These are phyloP conservation scores for Rosalia funebris DNA, from an alignment of 2,888 invertebrate genomes.

Conservation along the genomic window DNA sequence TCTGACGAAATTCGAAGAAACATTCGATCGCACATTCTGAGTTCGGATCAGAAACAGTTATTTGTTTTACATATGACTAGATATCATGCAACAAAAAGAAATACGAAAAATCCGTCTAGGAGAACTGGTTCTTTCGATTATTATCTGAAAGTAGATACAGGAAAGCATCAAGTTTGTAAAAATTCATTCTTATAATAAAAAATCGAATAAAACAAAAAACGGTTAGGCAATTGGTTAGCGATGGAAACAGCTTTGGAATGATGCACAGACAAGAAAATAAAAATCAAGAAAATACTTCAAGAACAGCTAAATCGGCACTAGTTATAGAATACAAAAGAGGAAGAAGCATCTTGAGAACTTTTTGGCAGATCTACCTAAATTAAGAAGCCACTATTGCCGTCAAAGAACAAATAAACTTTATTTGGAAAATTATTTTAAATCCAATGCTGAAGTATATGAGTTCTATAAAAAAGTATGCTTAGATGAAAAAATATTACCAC, in stretches of 20 bases:
- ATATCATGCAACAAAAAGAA: background rate
- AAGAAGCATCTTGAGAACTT: background rate
- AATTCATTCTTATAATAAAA: background rate
- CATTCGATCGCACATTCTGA: slow-evolving; percentile 13
- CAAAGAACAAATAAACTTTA: background rate
- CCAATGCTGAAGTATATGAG: background rate
- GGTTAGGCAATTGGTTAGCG: background rate
- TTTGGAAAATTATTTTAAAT: background rate
- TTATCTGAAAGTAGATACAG: background rate
- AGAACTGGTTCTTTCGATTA: slow-evolving; percentile 9
- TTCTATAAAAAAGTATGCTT: background rate
- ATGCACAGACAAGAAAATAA: background rate
- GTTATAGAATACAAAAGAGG: background rate
- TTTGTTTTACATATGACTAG: slow-evolving; percentile 3
- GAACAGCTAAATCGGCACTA: no score
- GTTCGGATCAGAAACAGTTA: background rate
- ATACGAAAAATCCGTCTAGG: slow-evolving; percentile 4
- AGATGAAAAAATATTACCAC: background rate
- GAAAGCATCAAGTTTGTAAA: slow-evolving; percentile 3
- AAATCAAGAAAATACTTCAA: background rate
- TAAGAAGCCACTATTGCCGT: background rate
- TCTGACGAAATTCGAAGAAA: slow-evolving; percentile 15
- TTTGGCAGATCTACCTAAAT: background rate
- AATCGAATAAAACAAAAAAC: background rate
- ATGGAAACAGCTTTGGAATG: background rate